A percentile compares a stretch with the other conserved stretches of the same genome.
phyloP scores from a whole-genome alignment of 1,140 invertebrate species.

The Oscheius sp. region DNA sequence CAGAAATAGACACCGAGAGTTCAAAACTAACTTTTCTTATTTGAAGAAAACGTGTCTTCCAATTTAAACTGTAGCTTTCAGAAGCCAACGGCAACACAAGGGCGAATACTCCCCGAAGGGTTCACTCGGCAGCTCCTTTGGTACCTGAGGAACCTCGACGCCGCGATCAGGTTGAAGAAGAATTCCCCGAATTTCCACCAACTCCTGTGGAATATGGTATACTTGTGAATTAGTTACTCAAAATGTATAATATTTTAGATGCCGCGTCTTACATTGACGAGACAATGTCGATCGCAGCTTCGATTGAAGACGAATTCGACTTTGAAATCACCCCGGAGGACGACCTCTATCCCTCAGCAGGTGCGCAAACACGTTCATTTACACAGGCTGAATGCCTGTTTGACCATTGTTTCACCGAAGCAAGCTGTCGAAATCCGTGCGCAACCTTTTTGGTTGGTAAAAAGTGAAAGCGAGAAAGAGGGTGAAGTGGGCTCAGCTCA shows the following conservation, averaged over 20 bases:
- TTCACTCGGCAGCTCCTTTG: background rate
- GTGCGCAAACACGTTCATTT: background rate
- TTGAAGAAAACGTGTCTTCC: background rate
- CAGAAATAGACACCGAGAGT: no score
- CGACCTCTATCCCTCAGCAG: conserved; percentile 14
- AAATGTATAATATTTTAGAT: conserved; percentile 3
- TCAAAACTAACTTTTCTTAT: no score
- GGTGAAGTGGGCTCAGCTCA: no score
- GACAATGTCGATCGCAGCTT: conserved; percentile 24
- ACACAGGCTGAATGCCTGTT: background rate
- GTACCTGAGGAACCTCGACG: background rate
- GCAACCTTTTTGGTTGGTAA: no score
- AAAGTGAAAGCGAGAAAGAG: no score
- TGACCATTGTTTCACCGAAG: background rate
- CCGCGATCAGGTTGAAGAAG: conserved; percentile 4
- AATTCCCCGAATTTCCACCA: conserved; percentile 31
- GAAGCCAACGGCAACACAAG: conserved; percentile 3
- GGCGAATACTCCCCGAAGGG: conserved; percentile 1
- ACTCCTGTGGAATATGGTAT: conserved; percentile 5
- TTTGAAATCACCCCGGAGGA: conserved; percentile 18
- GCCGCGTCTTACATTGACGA: conserved; percentile 10
- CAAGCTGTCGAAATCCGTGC: no score
- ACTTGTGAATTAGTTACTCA: background rate
- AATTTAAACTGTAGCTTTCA: background rate
- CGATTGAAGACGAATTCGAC: conserved; percentile 30